Evolutionary conservation across 2,113 vertebrate species (phyloP).

Genomic region (Eolophus roseicapilla): DNA sequence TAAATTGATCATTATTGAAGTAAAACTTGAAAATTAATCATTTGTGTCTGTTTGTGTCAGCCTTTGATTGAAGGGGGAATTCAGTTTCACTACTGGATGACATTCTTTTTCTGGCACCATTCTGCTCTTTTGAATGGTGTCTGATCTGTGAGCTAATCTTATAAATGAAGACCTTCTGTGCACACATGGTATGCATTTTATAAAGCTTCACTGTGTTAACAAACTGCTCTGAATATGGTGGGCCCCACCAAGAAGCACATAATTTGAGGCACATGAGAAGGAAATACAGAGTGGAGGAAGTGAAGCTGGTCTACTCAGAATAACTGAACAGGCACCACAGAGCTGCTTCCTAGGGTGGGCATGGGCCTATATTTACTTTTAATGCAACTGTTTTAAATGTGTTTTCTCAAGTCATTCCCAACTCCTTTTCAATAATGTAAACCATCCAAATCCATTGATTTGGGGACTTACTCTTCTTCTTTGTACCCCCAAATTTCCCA

Average conservation of each 20-base stretch:
- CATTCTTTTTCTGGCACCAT: neutral
- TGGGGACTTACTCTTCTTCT: neutral
- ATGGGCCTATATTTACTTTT: neutral
- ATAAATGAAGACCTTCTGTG: constrained; percentile 23
- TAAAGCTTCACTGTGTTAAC: neutral
- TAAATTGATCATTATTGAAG: neutral
- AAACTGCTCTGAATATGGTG: neutral
- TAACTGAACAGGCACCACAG: neutral
- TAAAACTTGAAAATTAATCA: neutral
- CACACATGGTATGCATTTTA: neutral
- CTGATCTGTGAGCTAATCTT: neutral
- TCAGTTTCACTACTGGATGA: neutral
- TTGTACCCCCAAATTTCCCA: neutral
- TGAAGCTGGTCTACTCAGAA: neutral
- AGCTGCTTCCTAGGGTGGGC: neutral
- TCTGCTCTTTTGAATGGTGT: neutral
- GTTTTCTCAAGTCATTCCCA: neutral
- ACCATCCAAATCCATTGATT: neutral
- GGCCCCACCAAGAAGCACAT: neutral
- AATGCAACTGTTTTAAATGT: neutral
- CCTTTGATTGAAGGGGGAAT: neutral
- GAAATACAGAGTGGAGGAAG: neutral
- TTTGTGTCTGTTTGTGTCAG: neutral
- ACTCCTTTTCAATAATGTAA: neutral
- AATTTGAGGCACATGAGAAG: neutral